Conservation (phyloP, 2,888 invertebrate species). For the Dendrolimus houi region DNA sequence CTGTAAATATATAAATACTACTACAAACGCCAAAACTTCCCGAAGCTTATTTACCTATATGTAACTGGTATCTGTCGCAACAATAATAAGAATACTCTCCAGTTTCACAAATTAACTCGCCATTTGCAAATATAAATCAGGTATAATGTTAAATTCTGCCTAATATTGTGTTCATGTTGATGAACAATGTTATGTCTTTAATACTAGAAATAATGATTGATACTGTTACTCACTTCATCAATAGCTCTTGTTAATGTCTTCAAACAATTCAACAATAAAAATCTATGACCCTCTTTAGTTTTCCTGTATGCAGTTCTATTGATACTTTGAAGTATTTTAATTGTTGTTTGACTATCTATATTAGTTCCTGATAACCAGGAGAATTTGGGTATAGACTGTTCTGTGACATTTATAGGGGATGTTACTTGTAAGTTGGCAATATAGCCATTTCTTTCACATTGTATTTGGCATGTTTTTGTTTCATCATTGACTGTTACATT, state of each 20-base stretch:
- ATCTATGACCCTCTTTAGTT: conserved; percentile 89
- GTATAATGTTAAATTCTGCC: too few species aligned
- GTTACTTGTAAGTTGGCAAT: conserved; percentile 73
- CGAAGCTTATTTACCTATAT: too few species aligned
- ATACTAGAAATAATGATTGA: too few species aligned
- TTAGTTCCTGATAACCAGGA: conserved; percentile 71
- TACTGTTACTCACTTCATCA: conserved; percentile 50
- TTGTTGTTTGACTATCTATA: conserved; percentile 82
- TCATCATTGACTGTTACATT: conserved; percentile 75
- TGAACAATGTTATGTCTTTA: too few species aligned
- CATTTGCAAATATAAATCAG: too few species aligned
- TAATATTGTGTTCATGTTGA: too few species aligned
- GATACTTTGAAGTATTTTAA: conserved; percentile 86
- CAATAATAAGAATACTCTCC: too few species aligned
- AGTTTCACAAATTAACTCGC: too few species aligned
- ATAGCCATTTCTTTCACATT: conserved; percentile 71
- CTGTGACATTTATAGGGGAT: conserved; percentile 74
- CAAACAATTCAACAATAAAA: conserved; percentile 92
- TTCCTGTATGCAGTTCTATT: conserved; percentile 88
- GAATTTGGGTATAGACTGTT: conserved; percentile 67
- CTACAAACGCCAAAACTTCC: too few species aligned
- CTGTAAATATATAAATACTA: too few species aligned
- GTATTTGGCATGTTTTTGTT: conserved; percentile 76
- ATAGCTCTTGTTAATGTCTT: conserved; percentile 66
- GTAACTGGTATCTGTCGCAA: too few species aligned